phyloP scores from a whole-genome alignment of 2,888 invertebrate species.

The Polymixis flavicincta region DNA sequence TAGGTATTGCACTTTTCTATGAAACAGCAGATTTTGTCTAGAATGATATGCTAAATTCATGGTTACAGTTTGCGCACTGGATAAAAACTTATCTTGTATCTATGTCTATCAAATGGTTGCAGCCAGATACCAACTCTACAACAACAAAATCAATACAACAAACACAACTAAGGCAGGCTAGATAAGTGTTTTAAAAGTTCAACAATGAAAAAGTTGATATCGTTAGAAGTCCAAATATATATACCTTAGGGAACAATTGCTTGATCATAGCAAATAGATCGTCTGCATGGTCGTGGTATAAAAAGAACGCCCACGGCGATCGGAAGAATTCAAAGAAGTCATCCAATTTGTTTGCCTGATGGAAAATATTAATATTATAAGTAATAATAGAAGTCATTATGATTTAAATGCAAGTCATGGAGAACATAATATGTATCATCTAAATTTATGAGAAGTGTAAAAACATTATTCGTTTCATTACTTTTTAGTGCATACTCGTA shows the following conservation, averaged over 20 bases:
- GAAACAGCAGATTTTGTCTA: too few relatives aligned
- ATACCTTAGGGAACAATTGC: constrained; percentile 85
- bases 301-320: constrained; percentile 91
- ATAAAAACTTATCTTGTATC: too few relatives aligned
- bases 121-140: background rate
- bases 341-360: constrained; percentile 88
- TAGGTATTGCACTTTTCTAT: too few relatives aligned
- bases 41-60: too few relatives aligned
- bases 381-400: constrained; percentile 1
- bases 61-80: too few relatives aligned
- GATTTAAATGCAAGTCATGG: constrained; percentile 37
- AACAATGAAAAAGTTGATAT: background rate
- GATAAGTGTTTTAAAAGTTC: background rate
- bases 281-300: constrained; percentile 91
- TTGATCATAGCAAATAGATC: constrained; percentile 86
- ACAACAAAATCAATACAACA: too few relatives aligned
- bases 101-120: background rate
- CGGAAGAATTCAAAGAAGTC: constrained; percentile 93
- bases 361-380: constrained; percentile 36
- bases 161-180: too few relatives aligned
- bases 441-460: background rate
- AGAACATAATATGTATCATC: constrained; percentile 6
- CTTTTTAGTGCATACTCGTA: too few relatives aligned
- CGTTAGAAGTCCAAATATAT: constrained; percentile 3
- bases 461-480: constrained; percentile 2